phyloP scores from a whole-genome alignment of 2,888 invertebrate species.

The Sesia apiformis region DNA sequence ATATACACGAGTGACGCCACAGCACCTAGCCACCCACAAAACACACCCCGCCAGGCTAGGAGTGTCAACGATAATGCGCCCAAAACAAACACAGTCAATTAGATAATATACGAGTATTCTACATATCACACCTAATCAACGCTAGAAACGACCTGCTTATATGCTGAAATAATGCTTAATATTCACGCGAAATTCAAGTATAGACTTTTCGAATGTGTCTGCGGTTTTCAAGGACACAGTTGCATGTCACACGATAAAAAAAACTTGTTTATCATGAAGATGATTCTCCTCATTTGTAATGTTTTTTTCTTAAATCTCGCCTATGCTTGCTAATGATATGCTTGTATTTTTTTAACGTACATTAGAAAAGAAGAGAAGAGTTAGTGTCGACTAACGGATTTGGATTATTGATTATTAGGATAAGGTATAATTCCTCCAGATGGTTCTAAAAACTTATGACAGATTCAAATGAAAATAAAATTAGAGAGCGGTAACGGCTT shows the following conservation, averaged over 20 bases:
- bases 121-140: neutral
- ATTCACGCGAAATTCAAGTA: neutral
- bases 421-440: too few species aligned
- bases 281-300: too few species aligned
- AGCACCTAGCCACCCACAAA: conserved; percentile 1
- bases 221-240: neutral
- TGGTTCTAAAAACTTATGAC: too few species aligned
- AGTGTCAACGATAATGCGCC: neutral
- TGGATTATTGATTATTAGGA: too few species aligned
- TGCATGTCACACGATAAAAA: neutral
- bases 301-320: too few species aligned
- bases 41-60: conserved; percentile 9
- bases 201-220: neutral
- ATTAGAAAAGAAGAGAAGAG: too few species aligned
- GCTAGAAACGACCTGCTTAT: neutral
- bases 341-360: too few species aligned
- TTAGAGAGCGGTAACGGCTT: conserved; percentile 13
- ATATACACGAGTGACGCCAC: neutral
- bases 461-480: neutral
- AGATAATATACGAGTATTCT: neutral
- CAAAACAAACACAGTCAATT: neutral
- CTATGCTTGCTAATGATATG: too few species aligned
- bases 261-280: neutral
- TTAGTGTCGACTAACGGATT: too few species aligned
- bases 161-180: neutral